Percentiles rank a stretch among this genome's conserved stretches.
These are phyloP conservation scores for Phocoena sinus DNA, from an alignment of 2,113 vertebrate genomes.

Conservation along the genomic window DNA sequence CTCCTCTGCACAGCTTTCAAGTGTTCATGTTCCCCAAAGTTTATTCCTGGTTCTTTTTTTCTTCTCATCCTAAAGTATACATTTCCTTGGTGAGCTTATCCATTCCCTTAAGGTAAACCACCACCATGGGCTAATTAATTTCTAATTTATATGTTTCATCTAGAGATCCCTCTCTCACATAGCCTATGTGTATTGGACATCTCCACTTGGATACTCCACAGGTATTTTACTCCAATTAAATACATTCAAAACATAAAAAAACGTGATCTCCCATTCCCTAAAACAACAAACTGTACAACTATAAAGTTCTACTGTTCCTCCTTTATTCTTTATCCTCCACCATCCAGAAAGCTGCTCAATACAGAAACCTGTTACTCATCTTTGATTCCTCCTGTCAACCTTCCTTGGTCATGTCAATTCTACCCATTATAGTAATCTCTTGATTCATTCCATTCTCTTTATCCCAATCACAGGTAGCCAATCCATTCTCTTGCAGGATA, in stretches of 20 bases:
- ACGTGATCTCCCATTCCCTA: background rate
- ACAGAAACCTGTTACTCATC: background rate
- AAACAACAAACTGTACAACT: background rate
- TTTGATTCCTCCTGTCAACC: background rate
- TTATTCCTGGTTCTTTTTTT: background rate
- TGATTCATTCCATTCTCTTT: background rate
- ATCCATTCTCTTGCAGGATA: background rate
- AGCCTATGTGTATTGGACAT: background rate
- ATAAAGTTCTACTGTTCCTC: background rate
- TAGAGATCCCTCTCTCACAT: background rate
- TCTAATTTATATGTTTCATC: background rate
- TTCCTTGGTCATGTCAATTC: background rate
- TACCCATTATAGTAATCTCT: background rate
- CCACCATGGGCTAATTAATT: background rate
- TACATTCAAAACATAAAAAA: background rate
- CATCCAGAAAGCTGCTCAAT: background rate
- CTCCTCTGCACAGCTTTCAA: background rate
- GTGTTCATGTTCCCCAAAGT: background rate
- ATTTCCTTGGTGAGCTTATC: background rate
- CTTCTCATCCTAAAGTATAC: background rate
- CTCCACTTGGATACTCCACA: background rate
- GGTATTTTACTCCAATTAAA: background rate
- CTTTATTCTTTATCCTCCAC: background rate
- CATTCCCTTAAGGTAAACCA: background rate
- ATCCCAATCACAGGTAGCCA: background rate